Evolutionary conservation across 1,140 invertebrate genomes (phyloP).

Genomic region (Drosophila asahinai): DNA sequence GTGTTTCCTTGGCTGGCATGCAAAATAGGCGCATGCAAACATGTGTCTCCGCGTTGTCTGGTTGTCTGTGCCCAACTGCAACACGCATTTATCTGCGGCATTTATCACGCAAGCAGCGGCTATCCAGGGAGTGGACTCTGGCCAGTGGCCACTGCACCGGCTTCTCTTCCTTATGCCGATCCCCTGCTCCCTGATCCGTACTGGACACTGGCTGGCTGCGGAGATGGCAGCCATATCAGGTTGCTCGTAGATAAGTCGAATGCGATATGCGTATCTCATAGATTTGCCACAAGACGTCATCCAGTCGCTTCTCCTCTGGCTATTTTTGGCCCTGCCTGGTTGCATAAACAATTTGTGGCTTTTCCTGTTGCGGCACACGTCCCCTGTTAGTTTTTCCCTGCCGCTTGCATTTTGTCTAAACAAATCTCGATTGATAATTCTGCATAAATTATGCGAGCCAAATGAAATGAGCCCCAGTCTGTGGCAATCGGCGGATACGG

Average conservation of each 20-base stretch:
- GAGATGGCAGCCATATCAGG: constrained; percentile 69
- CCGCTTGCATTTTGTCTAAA: constrained; percentile 67
- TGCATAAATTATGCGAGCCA: constrained; percentile 75
- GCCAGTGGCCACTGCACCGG: not conserved
- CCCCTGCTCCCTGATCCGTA: not conserved
- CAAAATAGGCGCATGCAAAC: constrained; percentile 73
- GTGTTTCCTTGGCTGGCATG: constrained; percentile 51
- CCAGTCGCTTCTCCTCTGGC: constrained; percentile 25
- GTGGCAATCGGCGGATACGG: constrained; percentile 59
- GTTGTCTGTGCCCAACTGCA: constrained; percentile 74
- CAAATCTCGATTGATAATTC: constrained; percentile 77
- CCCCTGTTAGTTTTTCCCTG: constrained; percentile 20
- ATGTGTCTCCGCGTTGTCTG: constrained; percentile 82
- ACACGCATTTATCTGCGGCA: constrained; percentile 81
- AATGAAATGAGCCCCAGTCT: constrained; percentile 62
- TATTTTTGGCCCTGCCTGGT: constrained; percentile 67
- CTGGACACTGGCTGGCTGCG: constrained; percentile 7
- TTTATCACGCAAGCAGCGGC: constrained; percentile 67
- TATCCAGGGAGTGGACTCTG: constrained; percentile 24
- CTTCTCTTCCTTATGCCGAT: constrained; percentile 15
- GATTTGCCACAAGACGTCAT: constrained; percentile 63
- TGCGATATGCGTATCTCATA: constrained; percentile 82
- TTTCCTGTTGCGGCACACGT: constrained; percentile 64
- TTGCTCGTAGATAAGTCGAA: constrained; percentile 79
- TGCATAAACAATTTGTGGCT: constrained; percentile 77